A percentile compares a stretch with the other conserved stretches of the same genome.
phyloP scores from a whole-genome alignment of 2,888 invertebrate species.

The Temnothorax rugatulus region DNA sequence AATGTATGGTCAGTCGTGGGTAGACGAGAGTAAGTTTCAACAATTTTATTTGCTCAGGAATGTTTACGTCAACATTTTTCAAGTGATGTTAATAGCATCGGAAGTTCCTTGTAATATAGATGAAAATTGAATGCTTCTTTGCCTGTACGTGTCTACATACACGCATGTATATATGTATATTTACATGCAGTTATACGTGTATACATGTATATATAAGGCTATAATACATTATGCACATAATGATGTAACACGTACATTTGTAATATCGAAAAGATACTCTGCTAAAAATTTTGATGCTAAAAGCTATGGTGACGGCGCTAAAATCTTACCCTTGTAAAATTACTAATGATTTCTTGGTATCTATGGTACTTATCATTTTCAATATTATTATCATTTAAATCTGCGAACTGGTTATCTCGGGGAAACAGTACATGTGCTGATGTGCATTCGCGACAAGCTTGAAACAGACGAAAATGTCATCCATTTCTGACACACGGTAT shows the following conservation, averaged over 20 bases:
- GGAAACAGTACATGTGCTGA: slow-evolving; percentile 54
- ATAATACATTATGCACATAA: slow-evolving; percentile 59
- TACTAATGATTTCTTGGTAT: slow-evolving; percentile 85
- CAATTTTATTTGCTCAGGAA: slow-evolving; percentile 53
- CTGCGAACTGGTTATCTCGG: slow-evolving; percentile 67
- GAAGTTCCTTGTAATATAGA: slow-evolving; percentile 65
- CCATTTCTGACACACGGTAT: neutral
- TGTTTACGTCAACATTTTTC: slow-evolving; percentile 54
- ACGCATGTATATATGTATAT: slow-evolving; percentile 37
- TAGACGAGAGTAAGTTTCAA: slow-evolving; percentile 67
- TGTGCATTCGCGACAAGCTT: neutral
- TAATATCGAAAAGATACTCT: slow-evolving; percentile 72
- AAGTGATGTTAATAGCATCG: slow-evolving; percentile 51
- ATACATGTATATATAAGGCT: slow-evolving; percentile 62
- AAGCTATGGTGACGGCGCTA: slow-evolving; percentile 85
- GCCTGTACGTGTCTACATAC: slow-evolving; percentile 51
- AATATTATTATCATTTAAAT: slow-evolving; percentile 63
- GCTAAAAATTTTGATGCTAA: slow-evolving; percentile 67
- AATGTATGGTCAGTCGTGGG: slow-evolving; percentile 76
- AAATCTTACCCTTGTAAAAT: slow-evolving; percentile 81
- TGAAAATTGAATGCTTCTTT: slow-evolving; percentile 42
- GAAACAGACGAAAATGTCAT: neutral
- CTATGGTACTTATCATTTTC: slow-evolving; percentile 78
- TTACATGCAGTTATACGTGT: slow-evolving; percentile 60
- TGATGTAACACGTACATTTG: slow-evolving; percentile 55